Conservation (phyloP, 2,888 invertebrate genomes). For the Conops quadrifasciatus region DNA sequence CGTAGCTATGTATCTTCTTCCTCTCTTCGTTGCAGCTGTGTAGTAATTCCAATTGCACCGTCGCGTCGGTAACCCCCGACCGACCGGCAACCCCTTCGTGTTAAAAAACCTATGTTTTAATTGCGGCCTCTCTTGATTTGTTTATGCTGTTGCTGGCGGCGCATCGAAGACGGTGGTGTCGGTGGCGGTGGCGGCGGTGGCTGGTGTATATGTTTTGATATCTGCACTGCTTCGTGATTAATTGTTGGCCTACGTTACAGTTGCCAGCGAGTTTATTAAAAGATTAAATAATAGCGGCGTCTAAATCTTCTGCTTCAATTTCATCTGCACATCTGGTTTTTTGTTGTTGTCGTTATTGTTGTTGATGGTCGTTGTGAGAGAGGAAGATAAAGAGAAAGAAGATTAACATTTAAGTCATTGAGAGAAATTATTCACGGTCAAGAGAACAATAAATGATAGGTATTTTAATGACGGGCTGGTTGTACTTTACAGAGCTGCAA, state of each 20-base stretch:
- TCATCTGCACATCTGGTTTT: not conserved
- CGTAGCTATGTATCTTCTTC: too few species aligned
- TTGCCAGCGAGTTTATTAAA: conserved; percentile 26
- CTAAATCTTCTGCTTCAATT: conserved; percentile 15
- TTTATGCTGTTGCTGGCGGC: not conserved
- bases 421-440: not conserved
- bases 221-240: conserved; percentile 24
- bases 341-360: not conserved
- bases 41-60: too few species aligned
- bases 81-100: not conserved
- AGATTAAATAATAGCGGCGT: conserved; percentile 30
- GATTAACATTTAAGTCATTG: not conserved
- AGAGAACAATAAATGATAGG: not conserved
- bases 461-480: not conserved
- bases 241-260: conserved; percentile 21
- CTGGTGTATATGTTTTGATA: conserved; percentile 22
- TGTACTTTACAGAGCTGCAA: too few species aligned
- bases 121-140: conserved; percentile 23
- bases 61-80: too few species aligned
- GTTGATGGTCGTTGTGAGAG: not conserved
- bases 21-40: too few species aligned
- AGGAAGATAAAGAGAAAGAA: not conserved
- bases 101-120: conserved; percentile 27
- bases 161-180: too few species aligned
- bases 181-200: not conserved